Evolutionary conservation across 1,140 invertebrate genomes (phyloP), one percentile per base, ranked within the genome.

Genomic region (Chrysopa pallens): DNA sequence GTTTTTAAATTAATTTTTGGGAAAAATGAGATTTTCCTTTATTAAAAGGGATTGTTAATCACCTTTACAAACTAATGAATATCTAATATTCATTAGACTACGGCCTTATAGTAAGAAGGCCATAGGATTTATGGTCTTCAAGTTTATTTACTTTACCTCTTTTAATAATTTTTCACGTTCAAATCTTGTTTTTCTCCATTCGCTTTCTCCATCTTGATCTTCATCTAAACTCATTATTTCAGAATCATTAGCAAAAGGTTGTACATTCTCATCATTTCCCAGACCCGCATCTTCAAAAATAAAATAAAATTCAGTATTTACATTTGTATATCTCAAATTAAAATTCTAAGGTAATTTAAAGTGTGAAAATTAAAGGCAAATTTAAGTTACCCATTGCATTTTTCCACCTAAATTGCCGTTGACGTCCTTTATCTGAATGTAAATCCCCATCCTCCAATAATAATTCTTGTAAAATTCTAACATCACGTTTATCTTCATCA

Each of bases 371-470:
- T 36, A 44, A 46, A 42, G 36, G 35, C n/a, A 46, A 15, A 37
- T 43, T 12, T 45, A 38, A 39, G 39, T 44, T 37, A 43, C 12
- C 27, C 23, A 37, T 31, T 46, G 53, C 47, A 64, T 85, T 80
- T 55, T 69, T 80, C 85, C 85, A 91, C 50, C 70, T 70, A 55
- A 90, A 91, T 50, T 80, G 78, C 39, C 84, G 67, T 48, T 81
- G 72, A 9, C 87, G 64, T 15, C 76, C 76, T 8, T 62, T 66
- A 9, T 75, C 80, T 23, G 17, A 23, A 52, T 87, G 78, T 36
- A 92, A 63, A 57, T 92, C 88, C 0, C 86, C 88, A 58, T 91
- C 85, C 54, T 88, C 84, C 11, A 92, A 71, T 37, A 87, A 68
- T 50, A 86, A 60, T 53, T 91, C 84, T 57, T 92, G 79, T 0